Percentiles rank a stretch among this genome's conserved stretches.
These are phyloP conservation scores for Drosophila ananassae DNA, from an alignment of 1,140 invertebrate species.

Conservation along the genomic window DNA sequence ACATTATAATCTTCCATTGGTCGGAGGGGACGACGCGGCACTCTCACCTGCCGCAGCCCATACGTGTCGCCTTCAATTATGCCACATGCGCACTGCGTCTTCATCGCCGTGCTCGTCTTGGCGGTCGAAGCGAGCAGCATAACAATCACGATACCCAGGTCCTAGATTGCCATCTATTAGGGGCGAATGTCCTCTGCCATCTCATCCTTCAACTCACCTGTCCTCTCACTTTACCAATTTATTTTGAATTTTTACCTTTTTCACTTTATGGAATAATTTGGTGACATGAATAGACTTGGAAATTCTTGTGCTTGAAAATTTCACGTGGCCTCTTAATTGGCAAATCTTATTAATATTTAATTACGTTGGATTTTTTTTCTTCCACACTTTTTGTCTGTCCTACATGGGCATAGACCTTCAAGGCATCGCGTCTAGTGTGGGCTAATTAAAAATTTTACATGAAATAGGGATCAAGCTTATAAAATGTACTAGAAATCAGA, in stretches of 20 bases:
- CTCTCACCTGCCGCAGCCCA: slow-evolving; percentile 41
- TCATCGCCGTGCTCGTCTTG: slow-evolving; percentile 23
- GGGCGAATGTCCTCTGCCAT: slow-evolving; percentile 23
- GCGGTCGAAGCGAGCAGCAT: slow-evolving; percentile 46
- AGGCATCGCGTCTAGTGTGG: background rate
- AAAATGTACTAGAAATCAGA: background rate
- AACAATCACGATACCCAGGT: slow-evolving; percentile 64
- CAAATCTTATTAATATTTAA: slow-evolving; percentile 78
- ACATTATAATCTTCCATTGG: slow-evolving; percentile 77
- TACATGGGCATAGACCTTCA: slow-evolving; percentile 14
- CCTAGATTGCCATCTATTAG: slow-evolving; percentile 61
- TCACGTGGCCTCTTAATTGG: slow-evolving; percentile 60
- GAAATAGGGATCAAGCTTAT: background rate
- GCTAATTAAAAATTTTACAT: slow-evolving; percentile 35
- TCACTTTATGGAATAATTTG: slow-evolving; percentile 67
- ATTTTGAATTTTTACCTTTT: slow-evolving; percentile 70
- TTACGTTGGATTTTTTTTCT: slow-evolving; percentile 40
- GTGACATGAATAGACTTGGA: slow-evolving; percentile 69
- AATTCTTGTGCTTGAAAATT: slow-evolving; percentile 30
- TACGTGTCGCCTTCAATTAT: slow-evolving; percentile 76
- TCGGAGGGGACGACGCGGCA: slow-evolving; percentile 24
- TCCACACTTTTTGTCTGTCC: slow-evolving; percentile 10
- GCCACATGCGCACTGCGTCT: slow-evolving; percentile 70
- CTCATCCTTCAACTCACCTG: slow-evolving; percentile 2
- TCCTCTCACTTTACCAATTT: slow-evolving; percentile 23